Conservation (phyloP, 2,113 vertebrate species). For the Periophthalmus modestus region DNA sequence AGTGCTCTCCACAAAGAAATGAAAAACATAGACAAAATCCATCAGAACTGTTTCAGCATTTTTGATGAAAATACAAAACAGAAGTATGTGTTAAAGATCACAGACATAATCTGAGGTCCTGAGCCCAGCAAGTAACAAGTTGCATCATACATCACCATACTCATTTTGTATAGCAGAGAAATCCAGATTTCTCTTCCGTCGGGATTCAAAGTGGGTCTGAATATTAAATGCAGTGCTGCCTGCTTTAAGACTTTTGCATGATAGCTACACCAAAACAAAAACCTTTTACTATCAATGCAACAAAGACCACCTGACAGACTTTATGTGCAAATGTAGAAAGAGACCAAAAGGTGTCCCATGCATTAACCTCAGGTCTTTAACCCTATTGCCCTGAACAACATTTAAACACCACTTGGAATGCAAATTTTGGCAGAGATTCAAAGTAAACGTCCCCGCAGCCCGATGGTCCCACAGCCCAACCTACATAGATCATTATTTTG, state of each 20-base stretch:
- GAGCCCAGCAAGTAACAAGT: slow-evolving; percentile 44
- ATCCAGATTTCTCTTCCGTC: slow-evolving; percentile 60
- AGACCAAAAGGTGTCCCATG: slow-evolving; percentile 62
- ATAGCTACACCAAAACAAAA: slow-evolving; percentile 59
- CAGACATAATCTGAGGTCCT: slow-evolving; percentile 43
- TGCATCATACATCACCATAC: slow-evolving; percentile 54
- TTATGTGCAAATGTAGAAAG: slow-evolving; percentile 69
- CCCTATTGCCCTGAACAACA: slow-evolving; percentile 64
- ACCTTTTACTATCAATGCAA: slow-evolving; percentile 55
- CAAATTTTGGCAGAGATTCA: slow-evolving; percentile 61
- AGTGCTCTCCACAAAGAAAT: slow-evolving; percentile 70
- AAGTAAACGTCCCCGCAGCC: slow-evolving; percentile 7
- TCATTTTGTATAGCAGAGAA: slow-evolving; percentile 58
- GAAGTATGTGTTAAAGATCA: slow-evolving; percentile 66
- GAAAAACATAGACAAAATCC: slow-evolving; percentile 38
- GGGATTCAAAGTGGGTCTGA: slow-evolving; percentile 66
- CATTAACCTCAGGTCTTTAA: slow-evolving; percentile 67
- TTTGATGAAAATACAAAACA: slow-evolving; percentile 66
- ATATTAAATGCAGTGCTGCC: slow-evolving; percentile 61
- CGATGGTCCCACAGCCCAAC: too few relatives aligned
- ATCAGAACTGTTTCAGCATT: slow-evolving; percentile 48
- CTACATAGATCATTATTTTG: too few relatives aligned
- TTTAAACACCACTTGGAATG: slow-evolving; percentile 56
- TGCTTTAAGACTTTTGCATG: slow-evolving; percentile 65
- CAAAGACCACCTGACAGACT: slow-evolving; percentile 48